Evolutionary conservation across 2,797 vertebrate species (phyloP).

Genomic region (Trematomus bernacchii): DNA sequence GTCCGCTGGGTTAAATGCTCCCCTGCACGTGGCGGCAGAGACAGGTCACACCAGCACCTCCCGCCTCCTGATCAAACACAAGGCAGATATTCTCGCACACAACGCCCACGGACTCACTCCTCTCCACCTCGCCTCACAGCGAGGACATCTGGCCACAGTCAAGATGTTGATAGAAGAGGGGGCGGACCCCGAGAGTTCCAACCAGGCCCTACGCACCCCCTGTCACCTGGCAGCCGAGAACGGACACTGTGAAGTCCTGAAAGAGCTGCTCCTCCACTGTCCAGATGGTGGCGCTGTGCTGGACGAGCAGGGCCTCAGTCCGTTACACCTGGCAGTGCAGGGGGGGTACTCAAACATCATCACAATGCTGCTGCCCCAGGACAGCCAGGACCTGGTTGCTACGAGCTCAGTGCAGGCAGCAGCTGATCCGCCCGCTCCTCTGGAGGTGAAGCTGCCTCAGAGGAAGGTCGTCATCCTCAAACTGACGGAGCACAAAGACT

Average conservation of each 20-base stretch:
- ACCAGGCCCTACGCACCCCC: constrained; percentile 80
- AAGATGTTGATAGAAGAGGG: constrained; percentile 92
- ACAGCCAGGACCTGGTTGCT: constrained; percentile 49
- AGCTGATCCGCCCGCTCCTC: constrained; percentile 34
- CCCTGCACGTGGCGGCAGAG: constrained; percentile 93
- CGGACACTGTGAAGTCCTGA: constrained; percentile 89
- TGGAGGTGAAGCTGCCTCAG: constrained; percentile 68
- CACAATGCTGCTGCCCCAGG: constrained; percentile 83
- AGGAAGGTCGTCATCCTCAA: constrained; percentile 87
- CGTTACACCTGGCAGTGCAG: constrained; percentile 87
- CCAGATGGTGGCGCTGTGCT: constrained; percentile 74
- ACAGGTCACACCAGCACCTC: constrained; percentile 97
- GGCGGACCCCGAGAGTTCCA: constrained; percentile 78
- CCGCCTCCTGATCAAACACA: constrained; percentile 92
- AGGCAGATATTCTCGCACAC: constrained; percentile 81
- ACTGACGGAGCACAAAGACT: constrained; percentile 79
- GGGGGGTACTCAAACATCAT: constrained; percentile 84
- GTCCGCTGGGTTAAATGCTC: constrained; percentile 81
- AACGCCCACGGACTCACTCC: constrained; percentile 89
- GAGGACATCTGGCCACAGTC: constrained; percentile 90
- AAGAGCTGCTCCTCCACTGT: constrained; percentile 86
- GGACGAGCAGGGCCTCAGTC: constrained; percentile 87
- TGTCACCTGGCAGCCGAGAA: constrained; percentile 90
- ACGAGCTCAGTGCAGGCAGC: constrained; percentile 58
- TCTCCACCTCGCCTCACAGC: constrained; percentile 90